phyloP scores from a whole-genome alignment of 2,888 invertebrate genomes.

The Coenonympha arcania region DNA sequence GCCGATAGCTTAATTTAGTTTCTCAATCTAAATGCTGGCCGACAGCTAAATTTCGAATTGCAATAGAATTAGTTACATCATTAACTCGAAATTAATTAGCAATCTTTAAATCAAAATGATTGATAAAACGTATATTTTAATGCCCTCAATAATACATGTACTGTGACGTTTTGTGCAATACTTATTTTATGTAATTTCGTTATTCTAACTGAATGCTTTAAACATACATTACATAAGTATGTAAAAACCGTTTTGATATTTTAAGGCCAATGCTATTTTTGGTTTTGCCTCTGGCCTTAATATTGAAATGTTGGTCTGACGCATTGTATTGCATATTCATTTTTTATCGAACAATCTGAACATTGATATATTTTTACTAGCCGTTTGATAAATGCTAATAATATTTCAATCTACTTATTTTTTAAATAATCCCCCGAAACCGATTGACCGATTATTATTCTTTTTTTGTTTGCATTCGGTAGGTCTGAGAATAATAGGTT shows the following conservation, averaged over 20 bases:
- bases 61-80: conserved; percentile 6
- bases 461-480: too few relatives aligned
- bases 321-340: conserved; percentile 7
- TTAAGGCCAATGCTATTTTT: conserved; percentile 11
- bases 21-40: neutral
- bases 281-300: conserved; percentile 6
- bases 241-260: neutral
- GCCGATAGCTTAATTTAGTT: too few relatives aligned
- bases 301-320: conserved; percentile 3
- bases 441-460: too few relatives aligned
- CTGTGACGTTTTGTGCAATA: conserved; percentile 17
- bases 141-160: conserved; percentile 14
- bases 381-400: too few relatives aligned
- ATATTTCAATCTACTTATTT: too few relatives aligned
- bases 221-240: conserved; percentile 6
- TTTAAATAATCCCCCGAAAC: too few relatives aligned
- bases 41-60: neutral
- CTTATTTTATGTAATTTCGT: conserved; percentile 5
- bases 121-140: conserved; percentile 5
- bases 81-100: conserved; percentile 6
- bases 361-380: too few relatives aligned
- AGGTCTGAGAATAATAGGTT: too few relatives aligned
- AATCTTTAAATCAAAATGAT: conserved; percentile 9
- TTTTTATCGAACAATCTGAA: neutral
- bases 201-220: conserved; percentile 1